A percentile compares a stretch with the other conserved stretches of the same genome.
Evolutionary conservation across 2,113 vertebrate genomes (phyloP).

Genomic region (Macquaria australasica): DNA sequence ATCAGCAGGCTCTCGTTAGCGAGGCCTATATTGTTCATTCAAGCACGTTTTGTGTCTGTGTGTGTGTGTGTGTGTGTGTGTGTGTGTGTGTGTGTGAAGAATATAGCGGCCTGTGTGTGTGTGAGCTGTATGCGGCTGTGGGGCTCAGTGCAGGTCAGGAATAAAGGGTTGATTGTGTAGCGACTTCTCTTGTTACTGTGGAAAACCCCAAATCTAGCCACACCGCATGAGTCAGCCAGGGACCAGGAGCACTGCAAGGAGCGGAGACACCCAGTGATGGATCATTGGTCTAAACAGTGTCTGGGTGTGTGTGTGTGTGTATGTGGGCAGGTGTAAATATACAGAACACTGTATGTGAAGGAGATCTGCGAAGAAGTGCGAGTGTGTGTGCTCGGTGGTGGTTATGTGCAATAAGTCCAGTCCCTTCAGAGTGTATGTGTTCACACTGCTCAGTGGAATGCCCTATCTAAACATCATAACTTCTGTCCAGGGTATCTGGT

Average conservation of each 20-base stretch:
- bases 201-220: constrained; percentile 73
- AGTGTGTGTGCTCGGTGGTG: not conserved
- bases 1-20: constrained; percentile 59
- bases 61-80: constrained; percentile 17
- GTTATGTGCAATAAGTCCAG: not conserved
- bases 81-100: constrained; percentile 24
- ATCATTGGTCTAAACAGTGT: constrained; percentile 11
- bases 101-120: constrained; percentile 37
- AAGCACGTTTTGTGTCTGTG: constrained; percentile 33
- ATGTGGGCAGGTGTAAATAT: constrained; percentile 15
- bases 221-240: constrained; percentile 72
- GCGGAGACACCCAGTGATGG: constrained; percentile 34
- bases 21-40: constrained; percentile 54
- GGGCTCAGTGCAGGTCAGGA: constrained; percentile 45
- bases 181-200: constrained; percentile 64
- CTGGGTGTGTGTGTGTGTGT: not conserved
- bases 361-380: not conserved
- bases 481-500: constrained; percentile 17
- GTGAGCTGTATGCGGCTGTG: constrained; percentile 25
- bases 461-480: constrained; percentile 48
- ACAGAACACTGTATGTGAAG: not conserved
- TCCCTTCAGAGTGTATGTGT: not conserved
- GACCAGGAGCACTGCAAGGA: constrained; percentile 25
- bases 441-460: constrained; percentile 50
- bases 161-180: constrained; percentile 76